phyloP scores from a whole-genome alignment of 2,113 vertebrate species.

The Plecotus auritus region DNA sequence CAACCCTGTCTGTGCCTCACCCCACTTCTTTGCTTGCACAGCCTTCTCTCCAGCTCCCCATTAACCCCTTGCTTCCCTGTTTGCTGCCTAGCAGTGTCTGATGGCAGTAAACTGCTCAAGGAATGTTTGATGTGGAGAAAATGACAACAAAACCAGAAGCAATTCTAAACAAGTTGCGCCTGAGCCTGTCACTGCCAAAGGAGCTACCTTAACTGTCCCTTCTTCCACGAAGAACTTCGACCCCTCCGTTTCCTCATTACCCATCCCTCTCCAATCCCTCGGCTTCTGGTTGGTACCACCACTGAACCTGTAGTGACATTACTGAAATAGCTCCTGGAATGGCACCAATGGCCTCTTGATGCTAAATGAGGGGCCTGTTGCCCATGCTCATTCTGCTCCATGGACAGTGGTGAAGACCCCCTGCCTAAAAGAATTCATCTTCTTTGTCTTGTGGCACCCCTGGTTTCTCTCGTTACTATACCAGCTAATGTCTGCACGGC shows the following conservation, averaged over 20 bases:
- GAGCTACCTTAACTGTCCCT: neutral
- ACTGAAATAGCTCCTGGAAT: neutral
- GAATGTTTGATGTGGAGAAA: neutral
- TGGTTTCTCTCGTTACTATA: neutral
- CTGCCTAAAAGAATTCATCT: neutral
- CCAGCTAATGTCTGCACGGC: no score
- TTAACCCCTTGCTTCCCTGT: neutral
- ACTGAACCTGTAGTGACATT: no score
- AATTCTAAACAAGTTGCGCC: neutral
- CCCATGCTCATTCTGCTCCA: neutral
- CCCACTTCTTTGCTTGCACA: neutral
- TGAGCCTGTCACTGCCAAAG: neutral
- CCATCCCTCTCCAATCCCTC: neutral
- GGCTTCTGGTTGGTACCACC: accelerated
- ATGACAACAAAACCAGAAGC: neutral
- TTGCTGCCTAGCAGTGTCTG: neutral
- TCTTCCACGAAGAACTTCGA: neutral
- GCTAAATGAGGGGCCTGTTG: neutral
- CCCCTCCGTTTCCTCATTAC: neutral
- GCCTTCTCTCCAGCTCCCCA: neutral
- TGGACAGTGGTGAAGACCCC: neutral
- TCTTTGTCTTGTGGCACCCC: neutral
- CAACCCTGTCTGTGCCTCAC: neutral
- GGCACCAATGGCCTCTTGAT: neutral
- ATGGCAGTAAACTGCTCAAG: neutral